phyloP scores from a whole-genome alignment of 2,797 vertebrate genomes.

The Phoxinus dragarum region DNA sequence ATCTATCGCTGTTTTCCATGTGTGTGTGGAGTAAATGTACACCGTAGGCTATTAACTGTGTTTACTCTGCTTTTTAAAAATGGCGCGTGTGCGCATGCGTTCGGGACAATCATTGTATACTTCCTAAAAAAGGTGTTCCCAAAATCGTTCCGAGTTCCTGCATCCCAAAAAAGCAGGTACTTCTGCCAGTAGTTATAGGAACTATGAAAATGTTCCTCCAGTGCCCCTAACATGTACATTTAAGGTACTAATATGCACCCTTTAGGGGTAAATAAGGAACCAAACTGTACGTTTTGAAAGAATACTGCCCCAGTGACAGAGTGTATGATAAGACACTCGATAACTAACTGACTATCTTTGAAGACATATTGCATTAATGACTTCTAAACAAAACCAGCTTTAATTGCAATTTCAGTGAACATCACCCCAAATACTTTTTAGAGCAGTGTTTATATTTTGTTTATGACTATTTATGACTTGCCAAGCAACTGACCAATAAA shows the following conservation, averaged over 20 bases:
- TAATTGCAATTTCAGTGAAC: constrained; percentile 23
- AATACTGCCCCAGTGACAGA: not conserved
- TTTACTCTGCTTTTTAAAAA: not conserved
- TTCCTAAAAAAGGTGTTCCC: not conserved
- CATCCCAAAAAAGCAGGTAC: not conserved
- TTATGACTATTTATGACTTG: constrained; percentile 54
- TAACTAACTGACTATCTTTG: not conserved
- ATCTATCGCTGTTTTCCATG: not conserved
- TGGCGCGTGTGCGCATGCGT: not conserved
- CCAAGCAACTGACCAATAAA: constrained; percentile 51
- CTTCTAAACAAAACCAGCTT: constrained; percentile 33
- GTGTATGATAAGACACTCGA: not conserved
- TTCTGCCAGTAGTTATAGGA: not conserved
- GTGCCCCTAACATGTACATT: not conserved
- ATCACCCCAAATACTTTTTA: constrained; percentile 26
- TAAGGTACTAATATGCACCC: not conserved
- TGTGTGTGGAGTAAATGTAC: not conserved
- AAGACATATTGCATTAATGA: constrained; percentile 23
- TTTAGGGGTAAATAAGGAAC: not conserved
- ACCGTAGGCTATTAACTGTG: not conserved
- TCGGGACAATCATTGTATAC: not conserved
- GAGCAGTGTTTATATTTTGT: constrained; percentile 34
- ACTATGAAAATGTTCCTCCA: not conserved
- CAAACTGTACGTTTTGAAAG: not conserved
- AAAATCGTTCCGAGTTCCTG: not conserved